A percentile compares a stretch with the other conserved stretches of the same genome.
Evolutionary conservation across 1,140 invertebrate genomes (phyloP).

Genomic region (Papilio xuthus): DNA sequence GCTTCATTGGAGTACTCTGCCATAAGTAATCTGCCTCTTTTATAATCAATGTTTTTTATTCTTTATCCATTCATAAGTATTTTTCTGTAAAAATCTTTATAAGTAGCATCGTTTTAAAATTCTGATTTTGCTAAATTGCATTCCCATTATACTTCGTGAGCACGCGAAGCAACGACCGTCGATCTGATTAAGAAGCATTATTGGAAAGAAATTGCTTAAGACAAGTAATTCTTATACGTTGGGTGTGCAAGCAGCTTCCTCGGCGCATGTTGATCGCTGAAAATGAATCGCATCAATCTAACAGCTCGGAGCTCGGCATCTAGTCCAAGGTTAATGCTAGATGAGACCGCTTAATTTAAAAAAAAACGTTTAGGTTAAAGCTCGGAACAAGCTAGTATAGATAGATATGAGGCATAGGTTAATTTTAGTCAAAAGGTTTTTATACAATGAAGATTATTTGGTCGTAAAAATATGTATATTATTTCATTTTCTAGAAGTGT

Average conservation of each 20-base stretch:
- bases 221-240: slow-evolving; percentile 24
- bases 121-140: slow-evolving; percentile 16
- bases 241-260: background rate
- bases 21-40: background rate
- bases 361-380: background rate
- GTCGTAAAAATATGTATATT: too few species aligned
- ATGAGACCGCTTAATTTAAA: background rate
- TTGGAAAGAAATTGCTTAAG: slow-evolving; percentile 32
- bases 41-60: background rate
- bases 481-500: too few species aligned
- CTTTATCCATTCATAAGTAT: background rate
- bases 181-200: slow-evolving; percentile 34
- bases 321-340: background rate
- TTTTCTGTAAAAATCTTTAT: background rate
- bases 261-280: slow-evolving; percentile 25
- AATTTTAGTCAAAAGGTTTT: too few species aligned
- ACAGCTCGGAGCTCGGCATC: background rate
- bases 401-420: too few species aligned
- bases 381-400: background rate
- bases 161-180: background rate
- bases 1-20: background rate
- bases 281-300: slow-evolving; percentile 25
- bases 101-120: slow-evolving; percentile 3
- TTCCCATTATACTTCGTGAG: slow-evolving; percentile 13
- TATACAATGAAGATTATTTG: too few species aligned